A percentile compares a stretch with the other conserved stretches of the same genome.
Conservation (phyloP, 2,888 invertebrate genomes). For the Melanchra persicariae region DNA sequence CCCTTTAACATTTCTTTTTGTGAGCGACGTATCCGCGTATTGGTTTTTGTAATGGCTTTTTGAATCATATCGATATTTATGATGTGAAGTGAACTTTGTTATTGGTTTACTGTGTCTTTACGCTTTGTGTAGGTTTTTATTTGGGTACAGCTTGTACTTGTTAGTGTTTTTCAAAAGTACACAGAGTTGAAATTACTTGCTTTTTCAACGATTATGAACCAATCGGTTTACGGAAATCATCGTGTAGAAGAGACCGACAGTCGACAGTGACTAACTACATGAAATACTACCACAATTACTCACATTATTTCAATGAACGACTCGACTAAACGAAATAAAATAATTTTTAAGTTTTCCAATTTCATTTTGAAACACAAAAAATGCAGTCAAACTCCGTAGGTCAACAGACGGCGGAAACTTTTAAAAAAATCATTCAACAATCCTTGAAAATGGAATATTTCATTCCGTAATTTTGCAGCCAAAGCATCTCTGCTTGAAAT, state of each 20-base stretch:
- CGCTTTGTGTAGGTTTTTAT: neutral
- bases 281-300: neutral
- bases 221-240: too few species aligned
- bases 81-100: constrained; percentile 52
- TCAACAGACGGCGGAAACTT: constrained; percentile 17
- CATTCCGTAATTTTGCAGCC: constrained; percentile 28
- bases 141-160: neutral
- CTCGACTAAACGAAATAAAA: neutral
- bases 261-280: too few species aligned
- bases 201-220: too few species aligned
- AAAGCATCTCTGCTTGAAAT: constrained; percentile 42
- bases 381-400: constrained; percentile 11
- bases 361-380: constrained; percentile 10
- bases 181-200: too few species aligned
- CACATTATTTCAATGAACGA: neutral
- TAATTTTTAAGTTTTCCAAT: constrained; percentile 4
- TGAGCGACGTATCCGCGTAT: constrained; percentile 39
- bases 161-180: neutral
- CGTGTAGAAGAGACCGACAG: too few species aligned
- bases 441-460: constrained; percentile 41
- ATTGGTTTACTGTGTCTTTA: constrained; percentile 33
- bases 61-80: constrained; percentile 54
- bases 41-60: constrained; percentile 57
- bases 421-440: constrained; percentile 39
- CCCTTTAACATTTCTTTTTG: constrained; percentile 43